A percentile compares a stretch with the other conserved stretches of the same genome.
Evolutionary conservation across 2,797 vertebrate species (phyloP).

Genomic region (Lophotriccus pileatus): DNA sequence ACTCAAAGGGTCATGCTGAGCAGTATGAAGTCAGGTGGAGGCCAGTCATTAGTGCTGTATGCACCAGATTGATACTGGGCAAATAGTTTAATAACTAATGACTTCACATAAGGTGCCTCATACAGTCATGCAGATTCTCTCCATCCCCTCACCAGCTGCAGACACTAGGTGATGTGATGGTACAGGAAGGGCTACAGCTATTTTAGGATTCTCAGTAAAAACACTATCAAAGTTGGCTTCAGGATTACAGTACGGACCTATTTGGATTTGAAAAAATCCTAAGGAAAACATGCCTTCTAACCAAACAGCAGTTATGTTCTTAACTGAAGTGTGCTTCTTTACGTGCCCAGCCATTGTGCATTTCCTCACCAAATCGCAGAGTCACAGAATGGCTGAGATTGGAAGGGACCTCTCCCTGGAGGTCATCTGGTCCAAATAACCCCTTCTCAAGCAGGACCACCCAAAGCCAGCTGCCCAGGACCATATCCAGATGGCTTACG

Average conservation of each 20-base stretch:
- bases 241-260: background rate
- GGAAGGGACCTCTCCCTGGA: background rate
- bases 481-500: background rate
- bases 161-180: background rate
- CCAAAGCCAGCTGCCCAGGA: background rate
- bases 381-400: background rate
- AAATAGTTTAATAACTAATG: background rate
- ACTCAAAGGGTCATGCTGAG: background rate
- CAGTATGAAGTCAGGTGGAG: background rate
- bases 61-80: background rate
- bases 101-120: background rate
- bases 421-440: background rate
- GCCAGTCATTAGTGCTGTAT: background rate
- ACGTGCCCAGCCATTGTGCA: background rate
- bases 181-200: background rate
- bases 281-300: background rate
- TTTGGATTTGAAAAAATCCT: background rate
- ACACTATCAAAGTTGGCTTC: background rate
- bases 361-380: background rate
- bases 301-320: background rate
- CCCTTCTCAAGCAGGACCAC: background rate
- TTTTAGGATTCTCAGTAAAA: background rate
- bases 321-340: background rate
- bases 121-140: background rate
- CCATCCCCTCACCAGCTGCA: background rate